phyloP scores from a whole-genome alignment of 1,140 invertebrate species.

The Pogonomyrmex californicus region DNA sequence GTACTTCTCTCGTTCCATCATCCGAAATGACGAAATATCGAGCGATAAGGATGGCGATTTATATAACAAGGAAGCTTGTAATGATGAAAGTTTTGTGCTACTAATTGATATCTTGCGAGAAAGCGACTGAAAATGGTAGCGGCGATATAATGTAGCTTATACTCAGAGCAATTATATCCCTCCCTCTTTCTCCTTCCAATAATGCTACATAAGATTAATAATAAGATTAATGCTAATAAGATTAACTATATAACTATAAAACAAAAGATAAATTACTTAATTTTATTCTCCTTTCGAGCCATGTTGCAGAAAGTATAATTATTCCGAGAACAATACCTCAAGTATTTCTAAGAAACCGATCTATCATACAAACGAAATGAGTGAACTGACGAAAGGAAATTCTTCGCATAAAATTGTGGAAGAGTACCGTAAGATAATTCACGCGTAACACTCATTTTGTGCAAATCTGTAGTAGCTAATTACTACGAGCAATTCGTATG shows the following conservation, averaged over 20 bases:
- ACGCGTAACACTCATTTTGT: constrained; percentile 40
- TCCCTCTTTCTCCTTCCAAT: background rate
- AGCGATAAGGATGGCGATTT: background rate
- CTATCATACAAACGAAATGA: constrained; percentile 12
- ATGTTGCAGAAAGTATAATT: background rate
- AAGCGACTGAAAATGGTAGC: background rate
- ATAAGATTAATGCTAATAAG: too few relatives aligned
- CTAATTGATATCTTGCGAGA: constrained; percentile 5
- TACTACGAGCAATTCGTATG: constrained; percentile 3
- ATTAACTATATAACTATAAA: background rate
- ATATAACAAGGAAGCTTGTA: constrained; percentile 21
- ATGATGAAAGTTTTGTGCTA: constrained; percentile 12
- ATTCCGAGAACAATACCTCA: constrained; percentile 5
- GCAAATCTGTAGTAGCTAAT: constrained; percentile 26
- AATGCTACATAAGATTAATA: too few relatives aligned
- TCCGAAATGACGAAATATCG: background rate
- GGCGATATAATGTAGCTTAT: background rate
- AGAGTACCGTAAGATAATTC: constrained; percentile 38
- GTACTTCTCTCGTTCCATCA: background rate
- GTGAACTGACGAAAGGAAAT: constrained; percentile 25
- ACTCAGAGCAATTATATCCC: background rate
- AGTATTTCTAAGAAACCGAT: constrained; percentile 9
- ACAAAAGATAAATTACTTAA: constrained; percentile 6
- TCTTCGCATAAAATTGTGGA: constrained; percentile 17
- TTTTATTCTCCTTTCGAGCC: constrained; percentile 1